Percentiles rank a stretch among this genome's conserved stretches.
Conservation (phyloP, 2,888 invertebrate genomes). For the Yponomeuta evonymella region DNA sequence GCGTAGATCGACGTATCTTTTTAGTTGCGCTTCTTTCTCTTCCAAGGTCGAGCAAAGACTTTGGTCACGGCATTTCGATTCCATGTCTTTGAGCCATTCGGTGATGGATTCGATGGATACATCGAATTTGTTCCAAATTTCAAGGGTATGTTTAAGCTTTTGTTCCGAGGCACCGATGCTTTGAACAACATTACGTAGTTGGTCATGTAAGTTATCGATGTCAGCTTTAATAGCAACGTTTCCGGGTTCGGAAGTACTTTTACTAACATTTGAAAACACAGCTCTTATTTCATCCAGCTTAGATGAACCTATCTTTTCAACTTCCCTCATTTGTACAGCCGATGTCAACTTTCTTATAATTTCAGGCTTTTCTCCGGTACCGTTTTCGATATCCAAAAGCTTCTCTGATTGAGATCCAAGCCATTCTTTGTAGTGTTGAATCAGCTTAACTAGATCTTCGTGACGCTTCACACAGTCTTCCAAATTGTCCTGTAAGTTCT, state of each 20-base stretch:
- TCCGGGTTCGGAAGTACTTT: conserved; percentile 89
- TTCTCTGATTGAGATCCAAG: conserved; percentile 86
- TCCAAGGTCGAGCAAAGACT: conserved; percentile 85
- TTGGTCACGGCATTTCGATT: conserved; percentile 90
- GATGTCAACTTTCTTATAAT: conserved; percentile 83
- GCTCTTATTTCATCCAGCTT: conserved; percentile 82
- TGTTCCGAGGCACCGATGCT: conserved; percentile 82
- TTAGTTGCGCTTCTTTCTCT: conserved; percentile 87
- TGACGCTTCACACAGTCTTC: conserved; percentile 92
- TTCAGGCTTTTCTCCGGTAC: conserved; percentile 89
- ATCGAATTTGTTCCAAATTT: conserved; percentile 93
- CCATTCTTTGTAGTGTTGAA: conserved; percentile 89
- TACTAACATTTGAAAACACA: conserved; percentile 79
- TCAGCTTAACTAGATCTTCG: conserved; percentile 83
- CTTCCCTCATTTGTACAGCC: conserved; percentile 78
- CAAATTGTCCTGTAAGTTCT: conserved; percentile 88
- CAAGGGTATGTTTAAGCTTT: conserved; percentile 83
- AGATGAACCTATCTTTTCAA: conserved; percentile 79
- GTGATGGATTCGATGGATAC: conserved; percentile 85
- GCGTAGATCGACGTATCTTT: conserved; percentile 82
- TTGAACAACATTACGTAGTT: conserved; percentile 80
- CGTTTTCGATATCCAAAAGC: conserved; percentile 86
- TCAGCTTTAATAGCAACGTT: conserved; percentile 83
- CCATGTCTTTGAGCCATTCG: conserved; percentile 90
- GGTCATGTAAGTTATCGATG: conserved; percentile 80